Evolutionary conservation across 2,888 invertebrate species (phyloP).

Genomic region (Zootermopsis nevadensis): DNA sequence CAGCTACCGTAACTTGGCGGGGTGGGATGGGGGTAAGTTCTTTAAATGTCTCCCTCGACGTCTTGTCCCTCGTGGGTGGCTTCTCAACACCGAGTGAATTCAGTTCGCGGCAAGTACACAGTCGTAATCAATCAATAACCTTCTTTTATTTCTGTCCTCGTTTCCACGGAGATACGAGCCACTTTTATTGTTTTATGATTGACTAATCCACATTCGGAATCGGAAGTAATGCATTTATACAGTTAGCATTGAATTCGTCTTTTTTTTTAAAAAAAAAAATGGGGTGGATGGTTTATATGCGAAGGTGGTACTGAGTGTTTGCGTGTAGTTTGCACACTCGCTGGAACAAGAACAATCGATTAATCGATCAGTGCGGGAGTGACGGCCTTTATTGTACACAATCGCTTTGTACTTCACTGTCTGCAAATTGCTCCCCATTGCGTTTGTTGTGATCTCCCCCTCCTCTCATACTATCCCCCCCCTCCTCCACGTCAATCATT

Average conservation of each 20-base stretch:
- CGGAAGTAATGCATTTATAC: background rate
- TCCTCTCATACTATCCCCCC: background rate
- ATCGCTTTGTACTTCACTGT: background rate
- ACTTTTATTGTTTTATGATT: background rate
- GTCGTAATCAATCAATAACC: too few species aligned
- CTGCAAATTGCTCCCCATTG: background rate
- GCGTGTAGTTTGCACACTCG: conserved; percentile 28
- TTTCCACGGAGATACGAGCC: background rate
- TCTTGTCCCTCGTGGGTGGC: too few species aligned
- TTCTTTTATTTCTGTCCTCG: background rate
- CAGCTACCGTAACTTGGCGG: too few species aligned
- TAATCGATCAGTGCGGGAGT: conserved; percentile 30
- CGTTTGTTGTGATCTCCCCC: background rate
- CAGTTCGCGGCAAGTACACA: too few species aligned
- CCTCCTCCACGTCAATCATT: background rate
- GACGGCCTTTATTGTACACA: background rate
- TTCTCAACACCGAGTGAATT: too few species aligned
- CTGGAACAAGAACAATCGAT: conserved; percentile 31
- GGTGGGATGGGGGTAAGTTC: too few species aligned
- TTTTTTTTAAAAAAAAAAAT: too few species aligned
- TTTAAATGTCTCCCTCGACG: too few species aligned
- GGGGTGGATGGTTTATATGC: background rate
- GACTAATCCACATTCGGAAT: conserved; percentile 18
- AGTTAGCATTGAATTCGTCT: background rate
- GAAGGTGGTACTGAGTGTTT: background rate